Percentiles rank a stretch among this genome's conserved stretches.
Evolutionary conservation across 2,888 invertebrate genomes (phyloP).

Genomic region (Anticlea derivata): DNA sequence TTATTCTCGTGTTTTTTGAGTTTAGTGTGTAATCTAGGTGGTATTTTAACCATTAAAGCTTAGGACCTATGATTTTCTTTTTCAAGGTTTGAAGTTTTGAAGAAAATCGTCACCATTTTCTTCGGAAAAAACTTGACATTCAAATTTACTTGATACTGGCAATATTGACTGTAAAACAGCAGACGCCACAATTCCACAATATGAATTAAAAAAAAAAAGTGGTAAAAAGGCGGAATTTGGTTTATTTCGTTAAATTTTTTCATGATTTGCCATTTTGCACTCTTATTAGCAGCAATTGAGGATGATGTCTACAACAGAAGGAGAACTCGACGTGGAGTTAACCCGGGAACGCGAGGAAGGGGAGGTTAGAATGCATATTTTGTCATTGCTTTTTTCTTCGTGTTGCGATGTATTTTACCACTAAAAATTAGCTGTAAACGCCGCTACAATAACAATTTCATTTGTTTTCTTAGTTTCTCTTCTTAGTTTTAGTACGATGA

Average conservation of each 20-base stretch:
- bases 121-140: no score
- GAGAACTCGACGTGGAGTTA: constrained; percentile 82
- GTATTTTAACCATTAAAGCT: no score
- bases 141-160: no score
- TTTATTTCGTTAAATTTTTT: constrained; percentile 56
- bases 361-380: constrained; percentile 81
- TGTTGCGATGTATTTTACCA: constrained; percentile 1
- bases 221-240: constrained; percentile 59
- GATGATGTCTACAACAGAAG: constrained; percentile 85
- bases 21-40: no score
- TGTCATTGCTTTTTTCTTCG: background rate
- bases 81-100: no score
- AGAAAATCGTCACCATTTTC: no score
- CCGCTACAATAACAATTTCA: background rate
- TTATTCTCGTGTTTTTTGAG: no score
- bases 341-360: constrained; percentile 87
- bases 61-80: no score
- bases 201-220: constrained; percentile 12
- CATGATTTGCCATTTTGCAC: constrained; percentile 55
- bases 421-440: background rate
- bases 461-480: background rate
- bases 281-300: constrained; percentile 41
- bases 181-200: no score
- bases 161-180: no score
- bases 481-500: background rate